Base-by-base conservation (phyloP, 2,888 invertebrate species). In the Diaperis boleti region DNA sequence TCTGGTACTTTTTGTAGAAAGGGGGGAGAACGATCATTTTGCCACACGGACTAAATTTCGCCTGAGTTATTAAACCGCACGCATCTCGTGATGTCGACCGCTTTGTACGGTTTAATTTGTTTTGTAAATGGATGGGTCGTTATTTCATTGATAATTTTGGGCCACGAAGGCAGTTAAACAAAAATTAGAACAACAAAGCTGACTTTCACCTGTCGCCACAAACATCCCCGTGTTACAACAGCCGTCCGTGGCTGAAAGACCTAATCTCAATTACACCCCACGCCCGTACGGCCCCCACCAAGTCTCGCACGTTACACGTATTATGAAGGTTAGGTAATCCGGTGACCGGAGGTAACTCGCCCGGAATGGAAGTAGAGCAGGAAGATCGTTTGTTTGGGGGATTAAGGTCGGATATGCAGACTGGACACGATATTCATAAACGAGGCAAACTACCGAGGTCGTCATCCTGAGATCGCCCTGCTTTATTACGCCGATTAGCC, bases 391-490 rank as follows among this genome's bases (percentile, higher is more conserved):
- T 63, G 61, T 67, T 67, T 65, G 63, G 44, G 22, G 67, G 67
- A 67, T 67, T 67, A 67, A 55, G 60, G 33, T 26, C 55, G 64
- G 62, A 67, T 55, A 59, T 52, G 42, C 52, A 52, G 26, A 59
- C 67, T 65, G 67, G 65, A 65, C 67, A 59, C 63, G 63, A 67
- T 67, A 67, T 65, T 67, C 67, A 65, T 67, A 67, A 65, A 67
- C 62, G 59, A 52, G 39, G 39, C 49, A 37, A 17, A 29, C 49
- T 57, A n/a, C 13, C 14, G 45, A 26, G 52, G 59, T 52, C 52
- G 33, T 60, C 49, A 39, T 59, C 59, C 47, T 49, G 39, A 59
- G 47, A 59, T 49, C 47, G 39, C 20, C 8, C 47, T 47, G 59
- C 22, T 49, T 59, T 59, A 59, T 59, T 59, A 59, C 37, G 4